Percentiles rank a stretch among this genome's conserved stretches.
Conservation (phyloP, 2,888 invertebrate species). For the Stratiomys singularior region DNA sequence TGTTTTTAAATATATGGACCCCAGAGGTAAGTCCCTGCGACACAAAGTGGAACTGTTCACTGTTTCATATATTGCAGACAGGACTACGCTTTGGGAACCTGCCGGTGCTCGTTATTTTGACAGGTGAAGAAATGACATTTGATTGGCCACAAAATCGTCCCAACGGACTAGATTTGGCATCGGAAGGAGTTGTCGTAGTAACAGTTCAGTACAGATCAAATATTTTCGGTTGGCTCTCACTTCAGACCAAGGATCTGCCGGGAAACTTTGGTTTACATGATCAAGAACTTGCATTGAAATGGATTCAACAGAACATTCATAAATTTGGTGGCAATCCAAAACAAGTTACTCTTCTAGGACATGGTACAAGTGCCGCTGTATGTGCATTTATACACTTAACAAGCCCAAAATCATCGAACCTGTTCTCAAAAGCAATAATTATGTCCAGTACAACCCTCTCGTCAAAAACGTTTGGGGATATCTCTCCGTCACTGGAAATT, state of each 20-base stretch:
- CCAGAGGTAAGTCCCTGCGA: slow-evolving; percentile 73
- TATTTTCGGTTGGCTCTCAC: slow-evolving; percentile 75
- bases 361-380: slow-evolving; percentile 79
- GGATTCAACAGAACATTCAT: slow-evolving; percentile 80
- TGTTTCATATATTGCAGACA: slow-evolving; percentile 56
- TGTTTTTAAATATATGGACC: slow-evolving; percentile 91
- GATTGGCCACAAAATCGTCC: slow-evolving; percentile 70
- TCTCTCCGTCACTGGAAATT: slow-evolving; percentile 63
- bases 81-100: slow-evolving; percentile 67
- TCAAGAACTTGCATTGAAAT: slow-evolving; percentile 81
- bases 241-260: slow-evolving; percentile 63
- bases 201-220: slow-evolving; percentile 77
- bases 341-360: slow-evolving; percentile 83
- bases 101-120: slow-evolving; percentile 69
- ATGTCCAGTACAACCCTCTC: slow-evolving; percentile 69
- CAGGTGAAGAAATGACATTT: slow-evolving; percentile 71
- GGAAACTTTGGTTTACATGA: slow-evolving; percentile 90
- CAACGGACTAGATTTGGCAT: slow-evolving; percentile 78
- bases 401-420: slow-evolving; percentile 69
- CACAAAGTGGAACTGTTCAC: neutral
- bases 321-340: slow-evolving; percentile 84
- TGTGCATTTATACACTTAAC: slow-evolving; percentile 75
- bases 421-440: slow-evolving; percentile 75
- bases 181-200: slow-evolving; percentile 76
- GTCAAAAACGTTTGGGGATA: slow-evolving; percentile 48